A percentile compares a stretch with the other conserved stretches of the same genome.
These are phyloP conservation scores for Proteles cristata DNA, from an alignment of 2,113 vertebrate species.

Conservation along the genomic window DNA sequence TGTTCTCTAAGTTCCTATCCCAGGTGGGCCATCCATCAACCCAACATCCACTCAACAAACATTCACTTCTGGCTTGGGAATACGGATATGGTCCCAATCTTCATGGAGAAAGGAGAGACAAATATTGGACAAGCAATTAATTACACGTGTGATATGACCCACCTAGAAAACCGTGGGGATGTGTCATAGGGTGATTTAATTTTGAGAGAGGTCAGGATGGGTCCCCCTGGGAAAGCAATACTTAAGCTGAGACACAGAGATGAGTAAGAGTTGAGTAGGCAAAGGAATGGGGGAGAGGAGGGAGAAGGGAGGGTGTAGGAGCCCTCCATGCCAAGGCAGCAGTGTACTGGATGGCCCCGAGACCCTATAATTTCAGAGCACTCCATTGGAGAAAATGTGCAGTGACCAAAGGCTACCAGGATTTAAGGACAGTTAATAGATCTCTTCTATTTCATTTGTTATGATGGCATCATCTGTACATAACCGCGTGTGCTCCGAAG, in stretches of 20 bases:
- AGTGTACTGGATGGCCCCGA: background rate
- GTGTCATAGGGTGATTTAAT: background rate
- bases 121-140: background rate
- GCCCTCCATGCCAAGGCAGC: background rate
- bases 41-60: background rate
- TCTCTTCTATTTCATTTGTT: slow-evolving; percentile 13
- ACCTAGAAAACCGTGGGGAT: background rate
- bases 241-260: background rate
- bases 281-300: background rate
- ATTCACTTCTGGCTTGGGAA: slow-evolving; percentile 22
- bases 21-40: background rate
- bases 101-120: background rate
- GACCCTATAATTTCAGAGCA: background rate
- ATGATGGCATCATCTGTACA: background rate
- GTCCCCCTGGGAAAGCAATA: background rate
- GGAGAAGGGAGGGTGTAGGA: too few relatives aligned
- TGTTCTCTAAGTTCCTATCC: background rate
- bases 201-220: background rate
- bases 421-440: background rate
- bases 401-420: background rate
- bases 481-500: background rate
- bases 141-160: background rate
- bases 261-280: background rate
- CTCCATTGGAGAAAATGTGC: background rate
- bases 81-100: background rate